These are phyloP conservation scores for Deroplatys truncata DNA, from an alignment of 2,888 invertebrate genomes.

Conservation along the genomic window DNA sequence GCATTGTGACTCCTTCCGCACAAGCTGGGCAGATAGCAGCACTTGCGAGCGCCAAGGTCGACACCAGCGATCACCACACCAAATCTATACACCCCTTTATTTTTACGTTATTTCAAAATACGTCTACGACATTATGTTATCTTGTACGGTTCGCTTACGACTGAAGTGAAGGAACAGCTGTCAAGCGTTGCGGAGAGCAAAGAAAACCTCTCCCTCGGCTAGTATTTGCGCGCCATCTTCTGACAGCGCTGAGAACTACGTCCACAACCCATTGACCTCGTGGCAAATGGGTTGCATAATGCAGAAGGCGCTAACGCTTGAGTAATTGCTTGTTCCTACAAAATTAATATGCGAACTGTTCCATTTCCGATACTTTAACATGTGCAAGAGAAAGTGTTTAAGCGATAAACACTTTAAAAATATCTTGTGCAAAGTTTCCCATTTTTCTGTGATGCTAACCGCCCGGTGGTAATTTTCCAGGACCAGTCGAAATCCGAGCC, in stretches of 20 bases:
- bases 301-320: background rate
- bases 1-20: background rate
- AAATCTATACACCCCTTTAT: too few species aligned
- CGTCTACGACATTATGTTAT: background rate
- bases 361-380: background rate
- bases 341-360: background rate
- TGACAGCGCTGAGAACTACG: background rate
- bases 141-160: background rate
- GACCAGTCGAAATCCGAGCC: background rate
- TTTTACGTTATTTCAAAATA: background rate
- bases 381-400: background rate
- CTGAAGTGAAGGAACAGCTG: background rate
- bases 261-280: background rate
- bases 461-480: background rate
- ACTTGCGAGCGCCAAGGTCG: background rate
- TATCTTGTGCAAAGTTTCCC: background rate
- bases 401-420: background rate
- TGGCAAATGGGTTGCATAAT: background rate
- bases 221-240: background rate
- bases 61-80: background rate
- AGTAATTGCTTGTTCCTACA: background rate
- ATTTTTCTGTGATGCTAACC: background rate
- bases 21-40: conserved; percentile 1
- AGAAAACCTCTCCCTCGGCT: background rate
- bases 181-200: background rate